These are phyloP conservation scores for Homarus gammarus DNA, from an alignment of 2,888 invertebrate species.

Conservation along the genomic window DNA sequence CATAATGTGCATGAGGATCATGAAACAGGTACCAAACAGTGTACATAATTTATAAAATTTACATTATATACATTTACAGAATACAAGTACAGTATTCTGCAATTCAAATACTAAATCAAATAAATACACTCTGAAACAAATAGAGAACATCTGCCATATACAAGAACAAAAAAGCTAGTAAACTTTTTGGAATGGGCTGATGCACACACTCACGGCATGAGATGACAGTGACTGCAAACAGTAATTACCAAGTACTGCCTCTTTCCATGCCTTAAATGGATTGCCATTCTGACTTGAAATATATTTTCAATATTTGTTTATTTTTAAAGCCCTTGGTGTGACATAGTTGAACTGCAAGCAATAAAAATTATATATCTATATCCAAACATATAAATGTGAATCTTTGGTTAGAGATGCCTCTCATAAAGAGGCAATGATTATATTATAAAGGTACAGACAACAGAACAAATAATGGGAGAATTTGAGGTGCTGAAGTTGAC, in stretches of 20 bases:
- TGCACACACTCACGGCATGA: conserved; percentile 32
- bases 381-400: conserved; percentile 62
- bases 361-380: conserved; percentile 70
- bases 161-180: conserved; percentile 48
- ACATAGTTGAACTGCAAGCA: conserved; percentile 67
- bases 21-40: conserved; percentile 73
- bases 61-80: conserved; percentile 63
- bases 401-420: conserved; percentile 73
- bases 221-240: neutral
- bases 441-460: conserved; percentile 61
- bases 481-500: conserved; percentile 57
- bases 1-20: conserved; percentile 63
- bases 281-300: conserved; percentile 43
- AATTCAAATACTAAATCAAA: conserved; percentile 64
- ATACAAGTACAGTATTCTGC: conserved; percentile 46
- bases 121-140: conserved; percentile 70
- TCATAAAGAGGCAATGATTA: conserved; percentile 53
- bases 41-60: conserved; percentile 73
- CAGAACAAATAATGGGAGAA: conserved; percentile 31
- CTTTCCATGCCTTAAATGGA: conserved; percentile 11
- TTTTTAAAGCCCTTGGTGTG: conserved; percentile 69
- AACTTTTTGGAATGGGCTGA: conserved; percentile 61
- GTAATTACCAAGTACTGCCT: conserved; percentile 1
- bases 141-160: conserved; percentile 65
- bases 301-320: conserved; percentile 52